These are phyloP conservation scores for Pachliopta kotzebuea DNA, from an alignment of 2,888 invertebrate species.

Conservation along the genomic window DNA sequence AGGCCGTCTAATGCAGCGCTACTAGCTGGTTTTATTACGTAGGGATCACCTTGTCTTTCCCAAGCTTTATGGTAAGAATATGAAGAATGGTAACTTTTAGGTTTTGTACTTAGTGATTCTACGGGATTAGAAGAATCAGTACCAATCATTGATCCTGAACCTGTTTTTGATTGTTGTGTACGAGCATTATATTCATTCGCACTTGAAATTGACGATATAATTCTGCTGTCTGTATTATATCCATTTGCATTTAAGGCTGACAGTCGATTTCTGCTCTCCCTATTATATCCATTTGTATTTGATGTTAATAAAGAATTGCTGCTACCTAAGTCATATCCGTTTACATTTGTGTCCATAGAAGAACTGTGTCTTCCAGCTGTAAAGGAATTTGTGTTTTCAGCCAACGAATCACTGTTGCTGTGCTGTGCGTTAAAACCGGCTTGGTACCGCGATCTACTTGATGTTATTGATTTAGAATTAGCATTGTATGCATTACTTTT, in stretches of 20 bases:
- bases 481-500: slow-evolving; percentile 41
- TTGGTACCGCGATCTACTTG: slow-evolving; percentile 47
- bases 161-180: slow-evolving; percentile 34
- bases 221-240: slow-evolving; percentile 22
- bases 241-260: slow-evolving; percentile 3
- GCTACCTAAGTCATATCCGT: slow-evolving; percentile 38
- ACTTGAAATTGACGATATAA: slow-evolving; percentile 30
- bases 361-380: slow-evolving; percentile 30
- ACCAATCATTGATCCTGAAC: slow-evolving; percentile 28
- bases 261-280: slow-evolving; percentile 36
- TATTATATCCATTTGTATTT: slow-evolving; percentile 39
- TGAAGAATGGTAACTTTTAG: slow-evolving; percentile 72
- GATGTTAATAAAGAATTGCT: slow-evolving; percentile 31
- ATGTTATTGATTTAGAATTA: slow-evolving; percentile 45
- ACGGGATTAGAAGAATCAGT: slow-evolving; percentile 42
- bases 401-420: slow-evolving; percentile 24
- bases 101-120: slow-evolving; percentile 47
- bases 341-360: slow-evolving; percentile 32
- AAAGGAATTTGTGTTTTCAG: slow-evolving; percentile 6
- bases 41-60: slow-evolving; percentile 76
- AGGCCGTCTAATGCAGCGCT: slow-evolving; percentile 42
- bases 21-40: slow-evolving; percentile 63
- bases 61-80: slow-evolving; percentile 77
- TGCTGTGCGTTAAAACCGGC: slow-evolving; percentile 45
- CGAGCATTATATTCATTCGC: slow-evolving; percentile 38